Percentiles rank a stretch among this genome's conserved stretches.
Conservation (phyloP, 2,797 vertebrate genomes). For the Crax fasciolata region DNA sequence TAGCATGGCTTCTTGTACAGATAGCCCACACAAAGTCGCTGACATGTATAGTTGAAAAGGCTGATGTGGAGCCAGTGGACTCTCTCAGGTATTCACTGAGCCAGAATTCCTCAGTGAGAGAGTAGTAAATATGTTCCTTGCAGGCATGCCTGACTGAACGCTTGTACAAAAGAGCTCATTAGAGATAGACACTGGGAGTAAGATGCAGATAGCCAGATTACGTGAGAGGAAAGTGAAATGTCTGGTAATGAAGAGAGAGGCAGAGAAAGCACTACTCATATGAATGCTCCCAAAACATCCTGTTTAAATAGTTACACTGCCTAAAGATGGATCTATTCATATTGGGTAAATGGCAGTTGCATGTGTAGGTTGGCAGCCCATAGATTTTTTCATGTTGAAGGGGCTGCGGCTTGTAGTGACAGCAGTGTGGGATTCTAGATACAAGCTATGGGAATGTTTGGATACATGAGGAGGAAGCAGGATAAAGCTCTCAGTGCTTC, state of each 20-base stretch:
- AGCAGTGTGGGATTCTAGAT: neutral
- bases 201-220: neutral
- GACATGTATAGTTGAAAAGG: neutral
- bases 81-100: neutral
- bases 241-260: neutral
- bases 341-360: neutral
- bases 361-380: neutral
- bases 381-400: neutral
- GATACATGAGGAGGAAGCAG: neutral
- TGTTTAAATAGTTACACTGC: neutral
- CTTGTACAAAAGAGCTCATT: neutral
- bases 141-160: neutral
- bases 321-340: neutral
- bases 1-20: neutral
- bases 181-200: neutral
- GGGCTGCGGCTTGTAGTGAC: neutral
- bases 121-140: neutral
- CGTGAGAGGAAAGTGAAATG: neutral
- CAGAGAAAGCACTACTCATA: neutral
- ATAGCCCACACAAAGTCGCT: neutral
- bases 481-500: neutral
- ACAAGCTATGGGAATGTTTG: neutral
- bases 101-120: neutral
- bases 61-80: neutral
- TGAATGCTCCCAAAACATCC: neutral